Base-by-base conservation (phyloP, 1,140 invertebrate species). In the Cecropterus lyciades region DNA sequence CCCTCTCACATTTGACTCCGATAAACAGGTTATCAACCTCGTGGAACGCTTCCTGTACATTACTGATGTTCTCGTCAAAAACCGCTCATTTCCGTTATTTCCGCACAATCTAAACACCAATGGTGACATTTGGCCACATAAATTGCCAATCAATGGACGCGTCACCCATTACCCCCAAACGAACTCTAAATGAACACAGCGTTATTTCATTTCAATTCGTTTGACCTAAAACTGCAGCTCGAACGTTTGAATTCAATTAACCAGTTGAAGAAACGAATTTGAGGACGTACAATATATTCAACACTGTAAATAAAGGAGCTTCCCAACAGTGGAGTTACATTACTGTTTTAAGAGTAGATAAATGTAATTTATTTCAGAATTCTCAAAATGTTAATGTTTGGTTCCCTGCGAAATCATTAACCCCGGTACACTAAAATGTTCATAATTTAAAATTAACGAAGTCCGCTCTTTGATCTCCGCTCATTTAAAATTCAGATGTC, bases 401-500 rank as follows among this genome's bases (percentile, higher is more conserved):
- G 13, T 15, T 52, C 27, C 13, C 49, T 56, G 43, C 42, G 8
- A 15, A 45, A 14, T 51, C 20, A 27, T 51, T 27, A 51, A 14
- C 45, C 27, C 1, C 45, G 7, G 45, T 49, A 3, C 15, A 62
- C 30, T 49, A 37, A 62, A 51, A 40, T 60, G 53, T 69, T 71
- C 37, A 67, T 49, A 65, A 73, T 71, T 69, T 70, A 69, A 69
- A 70, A 70, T 70, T 66, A 72, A 74, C 57, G 43, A 57, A 67
- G 64, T 52, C 16, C 20, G 11, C 11, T 65, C 62, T 75, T 66
- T 72, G 66, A 75, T 76, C 69, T 56, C 33, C 16, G 42, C 49
- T 40, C 48, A 78, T 78, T 71, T 72, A 59, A 68, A 72, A 67
- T 72, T 72, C 67, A 70, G 65, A 72, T 76, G 55, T 46, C 14